A percentile compares a stretch with the other conserved stretches of the same genome.
These are phyloP conservation scores for Trachymyrmex cornetzi DNA, from an alignment of 1,140 invertebrate species.

Conservation along the genomic window DNA sequence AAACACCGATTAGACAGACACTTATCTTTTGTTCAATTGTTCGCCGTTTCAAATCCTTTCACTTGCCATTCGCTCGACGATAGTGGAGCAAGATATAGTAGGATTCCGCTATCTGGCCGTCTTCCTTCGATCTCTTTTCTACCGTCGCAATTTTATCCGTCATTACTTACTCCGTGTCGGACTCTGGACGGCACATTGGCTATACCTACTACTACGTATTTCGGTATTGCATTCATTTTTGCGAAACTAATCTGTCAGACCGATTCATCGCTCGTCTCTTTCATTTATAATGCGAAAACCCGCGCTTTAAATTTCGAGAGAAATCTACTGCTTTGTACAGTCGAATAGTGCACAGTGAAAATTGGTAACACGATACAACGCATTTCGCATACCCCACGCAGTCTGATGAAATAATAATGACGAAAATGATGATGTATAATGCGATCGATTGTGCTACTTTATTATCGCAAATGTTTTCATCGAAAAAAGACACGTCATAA, in stretches of 20 bases:
- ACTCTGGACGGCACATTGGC: not conserved
- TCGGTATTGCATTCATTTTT: conserved; percentile 42
- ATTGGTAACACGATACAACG: conserved; percentile 47
- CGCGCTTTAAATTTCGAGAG: conserved; percentile 35
- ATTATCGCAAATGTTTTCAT: not conserved
- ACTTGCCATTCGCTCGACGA: not conserved
- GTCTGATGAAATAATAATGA: conserved; percentile 17
- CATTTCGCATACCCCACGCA: not conserved
- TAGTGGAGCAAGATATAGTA: conserved; percentile 30
- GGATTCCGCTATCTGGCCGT: conserved; percentile 38
- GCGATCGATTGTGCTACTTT: conserved; percentile 4
- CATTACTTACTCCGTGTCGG: not conserved
- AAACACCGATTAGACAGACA: conserved; percentile 54
- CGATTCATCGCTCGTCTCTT: conserved; percentile 9
- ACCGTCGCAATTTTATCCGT: conserved; percentile 7
- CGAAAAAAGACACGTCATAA: not conserved
- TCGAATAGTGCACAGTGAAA: conserved; percentile 27
- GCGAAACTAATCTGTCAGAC: conserved; percentile 53
- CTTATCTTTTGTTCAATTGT: conserved; percentile 54
- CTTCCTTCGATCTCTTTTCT: conserved; percentile 18
- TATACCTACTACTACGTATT: not conserved
- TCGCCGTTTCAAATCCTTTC: conserved; percentile 3
- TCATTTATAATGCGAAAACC: conserved; percentile 33
- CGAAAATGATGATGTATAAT: conserved; percentile 35
- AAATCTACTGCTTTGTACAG: conserved; percentile 2